Conservation (phyloP, 2,113 vertebrate genomes). For the Chamaea fasciata region DNA sequence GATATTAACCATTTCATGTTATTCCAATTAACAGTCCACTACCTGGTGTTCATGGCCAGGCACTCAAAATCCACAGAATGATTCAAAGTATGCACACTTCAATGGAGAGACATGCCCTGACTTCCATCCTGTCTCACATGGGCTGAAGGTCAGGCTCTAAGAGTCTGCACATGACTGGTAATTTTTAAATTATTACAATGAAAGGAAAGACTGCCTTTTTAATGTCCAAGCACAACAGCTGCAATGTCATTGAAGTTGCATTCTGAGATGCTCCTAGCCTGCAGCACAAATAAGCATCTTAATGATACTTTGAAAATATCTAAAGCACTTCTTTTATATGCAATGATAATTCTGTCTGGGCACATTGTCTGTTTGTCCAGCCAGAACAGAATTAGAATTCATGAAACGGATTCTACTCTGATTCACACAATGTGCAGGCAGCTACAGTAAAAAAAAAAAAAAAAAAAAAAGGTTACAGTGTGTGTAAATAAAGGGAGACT, state of each 20-base stretch:
- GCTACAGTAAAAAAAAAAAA: not conserved
- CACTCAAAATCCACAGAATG: not conserved
- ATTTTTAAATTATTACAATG: slow-evolving; percentile 54
- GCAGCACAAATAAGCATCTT: slow-evolving; percentile 47
- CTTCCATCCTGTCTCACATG: not conserved
- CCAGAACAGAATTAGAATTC: slow-evolving; percentile 42
- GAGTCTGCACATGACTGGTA: slow-evolving; percentile 3
- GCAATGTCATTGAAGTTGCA: slow-evolving; percentile 35
- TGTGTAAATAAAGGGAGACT: not conserved
- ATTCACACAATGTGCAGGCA: not conserved
- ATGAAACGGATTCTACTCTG: not conserved
- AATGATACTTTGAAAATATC: slow-evolving; percentile 45
- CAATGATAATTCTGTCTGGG: slow-evolving; percentile 26
- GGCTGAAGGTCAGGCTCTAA: not conserved
- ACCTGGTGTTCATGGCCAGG: not conserved
- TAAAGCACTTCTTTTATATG: slow-evolving; percentile 39
- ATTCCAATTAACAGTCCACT: not conserved
- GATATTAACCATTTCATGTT: not conserved
- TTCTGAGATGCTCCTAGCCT: slow-evolving; percentile 34
- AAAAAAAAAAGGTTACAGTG: not conserved
- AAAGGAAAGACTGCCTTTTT: slow-evolving; percentile 54
- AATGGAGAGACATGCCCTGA: not conserved
- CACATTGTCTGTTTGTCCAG: slow-evolving; percentile 31
- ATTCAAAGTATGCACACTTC: not conserved
- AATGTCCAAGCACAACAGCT: slow-evolving; percentile 52